phyloP scores from a whole-genome alignment of 1,140 invertebrate genomes.

The Philopotamus ludificatus region DNA sequence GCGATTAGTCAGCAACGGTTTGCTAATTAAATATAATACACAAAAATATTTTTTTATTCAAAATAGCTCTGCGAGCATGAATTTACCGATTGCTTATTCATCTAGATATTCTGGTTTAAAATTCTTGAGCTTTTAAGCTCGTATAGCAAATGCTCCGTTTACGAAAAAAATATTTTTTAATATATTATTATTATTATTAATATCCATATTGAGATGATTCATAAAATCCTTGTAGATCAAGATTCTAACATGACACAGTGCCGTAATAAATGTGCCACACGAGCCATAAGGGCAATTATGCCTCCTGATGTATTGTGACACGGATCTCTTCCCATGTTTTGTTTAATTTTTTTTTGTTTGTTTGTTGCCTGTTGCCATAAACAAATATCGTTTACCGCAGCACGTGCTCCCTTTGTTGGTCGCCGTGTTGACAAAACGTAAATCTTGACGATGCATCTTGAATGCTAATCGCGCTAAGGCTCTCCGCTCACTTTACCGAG shows the following conservation, averaged over 20 bases:
- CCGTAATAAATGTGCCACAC: neutral
- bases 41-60: too few relatives aligned
- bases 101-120: too few relatives aligned
- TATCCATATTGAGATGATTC: too few relatives aligned
- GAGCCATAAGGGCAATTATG: neutral
- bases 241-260: constrained; percentile 5
- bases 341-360: constrained; percentile 6
- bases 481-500: neutral
- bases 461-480: constrained; percentile 14
- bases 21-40: too few relatives aligned
- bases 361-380: constrained; percentile 22
- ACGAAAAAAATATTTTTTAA: too few relatives aligned
- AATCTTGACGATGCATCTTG: constrained; percentile 8
- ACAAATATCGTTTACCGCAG: constrained; percentile 27
- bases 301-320: constrained; percentile 1
- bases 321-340: constrained; percentile 19
- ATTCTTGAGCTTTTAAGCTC: too few relatives aligned
- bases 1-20: too few relatives aligned
- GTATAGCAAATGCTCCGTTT: too few relatives aligned
- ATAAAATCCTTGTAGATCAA: too few relatives aligned
- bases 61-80: too few relatives aligned
- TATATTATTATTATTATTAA: too few relatives aligned
- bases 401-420: constrained; percentile 25
- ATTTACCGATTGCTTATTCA: too few relatives aligned
- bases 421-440: constrained; percentile 28